These are phyloP conservation scores for Trichogramma evanescens DNA, from an alignment of 2,888 invertebrate species.

Conservation along the genomic window DNA sequence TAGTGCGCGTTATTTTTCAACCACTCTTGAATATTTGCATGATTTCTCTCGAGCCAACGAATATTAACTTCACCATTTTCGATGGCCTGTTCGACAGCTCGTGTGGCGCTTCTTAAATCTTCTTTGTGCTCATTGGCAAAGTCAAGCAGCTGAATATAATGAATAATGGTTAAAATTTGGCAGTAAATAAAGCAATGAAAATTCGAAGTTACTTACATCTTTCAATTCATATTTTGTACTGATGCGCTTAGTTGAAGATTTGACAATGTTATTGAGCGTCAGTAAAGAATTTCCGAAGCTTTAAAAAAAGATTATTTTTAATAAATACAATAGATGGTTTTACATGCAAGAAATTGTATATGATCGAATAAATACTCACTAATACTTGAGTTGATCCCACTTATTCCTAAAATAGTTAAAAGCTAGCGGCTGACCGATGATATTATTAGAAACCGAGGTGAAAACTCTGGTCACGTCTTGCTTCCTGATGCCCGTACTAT, in stretches of 20 bases:
- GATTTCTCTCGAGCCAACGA: slow-evolving; percentile 75
- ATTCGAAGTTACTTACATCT: slow-evolving; percentile 54
- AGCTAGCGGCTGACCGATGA: slow-evolving; percentile 73
- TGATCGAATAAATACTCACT: slow-evolving; percentile 53
- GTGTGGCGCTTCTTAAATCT: slow-evolving; percentile 59
- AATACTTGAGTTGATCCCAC: slow-evolving; percentile 64
- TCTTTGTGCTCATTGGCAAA: slow-evolving; percentile 60
- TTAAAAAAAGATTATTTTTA: slow-evolving; percentile 32
- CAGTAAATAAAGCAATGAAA: not conserved
- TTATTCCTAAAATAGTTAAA: slow-evolving; percentile 72
- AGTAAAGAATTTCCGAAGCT: slow-evolving; percentile 71
- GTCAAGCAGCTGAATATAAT: slow-evolving; percentile 53
- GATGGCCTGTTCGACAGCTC: slow-evolving; percentile 71
- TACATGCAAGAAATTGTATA: not conserved
- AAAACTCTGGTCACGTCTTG: slow-evolving; percentile 77
- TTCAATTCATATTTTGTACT: slow-evolving; percentile 69
- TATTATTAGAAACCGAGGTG: slow-evolving; percentile 65
- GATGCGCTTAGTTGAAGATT: slow-evolving; percentile 65
- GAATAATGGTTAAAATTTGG: not conserved
- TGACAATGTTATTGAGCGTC: slow-evolving; percentile 63
- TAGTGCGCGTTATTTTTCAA: slow-evolving; percentile 45
- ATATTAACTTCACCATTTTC: slow-evolving; percentile 77
- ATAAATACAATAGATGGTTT: not conserved
- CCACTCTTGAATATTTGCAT: slow-evolving; percentile 70
- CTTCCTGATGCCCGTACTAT: slow-evolving; percentile 71